Evolutionary conservation across 1,140 invertebrate species (phyloP).

Genomic region (Acromyrmex heyeri): DNA sequence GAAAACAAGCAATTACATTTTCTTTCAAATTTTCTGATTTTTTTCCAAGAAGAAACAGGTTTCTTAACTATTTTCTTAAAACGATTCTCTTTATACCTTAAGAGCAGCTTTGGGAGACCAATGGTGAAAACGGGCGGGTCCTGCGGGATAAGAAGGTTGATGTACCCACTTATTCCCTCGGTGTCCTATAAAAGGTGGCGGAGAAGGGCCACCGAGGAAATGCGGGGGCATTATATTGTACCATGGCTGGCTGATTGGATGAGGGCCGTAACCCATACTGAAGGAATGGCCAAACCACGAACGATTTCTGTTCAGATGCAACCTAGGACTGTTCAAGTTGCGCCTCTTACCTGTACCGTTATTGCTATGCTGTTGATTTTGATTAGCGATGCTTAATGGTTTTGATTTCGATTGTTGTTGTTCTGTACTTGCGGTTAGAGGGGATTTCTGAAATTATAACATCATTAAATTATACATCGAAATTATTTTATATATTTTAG

Average conservation of each 20-base stretch:
- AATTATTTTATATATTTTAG: slow-evolving; percentile 5
- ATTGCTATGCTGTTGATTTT: slow-evolving; percentile 80
- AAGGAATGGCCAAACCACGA: slow-evolving; percentile 83
- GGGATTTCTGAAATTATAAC: slow-evolving; percentile 78
- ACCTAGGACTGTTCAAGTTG: slow-evolving; percentile 82
- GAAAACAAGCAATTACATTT: slow-evolving; percentile 63
- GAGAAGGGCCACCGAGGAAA: slow-evolving; percentile 82
- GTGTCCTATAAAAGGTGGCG: slow-evolving; percentile 81
- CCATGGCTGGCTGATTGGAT: slow-evolving; percentile 83
- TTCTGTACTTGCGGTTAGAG: slow-evolving; percentile 70
- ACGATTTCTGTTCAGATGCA: slow-evolving; percentile 81
- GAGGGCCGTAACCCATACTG: slow-evolving; percentile 81
- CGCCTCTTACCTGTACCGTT: slow-evolving; percentile 81
- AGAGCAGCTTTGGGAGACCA: slow-evolving; percentile 85
- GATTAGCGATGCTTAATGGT: slow-evolving; percentile 79
- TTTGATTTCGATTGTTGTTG: slow-evolving; percentile 78
- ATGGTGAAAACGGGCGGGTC: slow-evolving; percentile 83
- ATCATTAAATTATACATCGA: background rate
- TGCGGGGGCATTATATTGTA: slow-evolving; percentile 83
- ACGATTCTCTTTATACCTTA: slow-evolving; percentile 81
- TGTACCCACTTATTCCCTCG: slow-evolving; percentile 83
- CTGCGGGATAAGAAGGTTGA: slow-evolving; percentile 80
- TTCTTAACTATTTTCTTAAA: slow-evolving; percentile 72
- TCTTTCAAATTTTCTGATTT: background rate
- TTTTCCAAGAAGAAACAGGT: slow-evolving; percentile 76